Conservation (phyloP, 1,140 invertebrate species). For the Brachionus angularis region DNA sequence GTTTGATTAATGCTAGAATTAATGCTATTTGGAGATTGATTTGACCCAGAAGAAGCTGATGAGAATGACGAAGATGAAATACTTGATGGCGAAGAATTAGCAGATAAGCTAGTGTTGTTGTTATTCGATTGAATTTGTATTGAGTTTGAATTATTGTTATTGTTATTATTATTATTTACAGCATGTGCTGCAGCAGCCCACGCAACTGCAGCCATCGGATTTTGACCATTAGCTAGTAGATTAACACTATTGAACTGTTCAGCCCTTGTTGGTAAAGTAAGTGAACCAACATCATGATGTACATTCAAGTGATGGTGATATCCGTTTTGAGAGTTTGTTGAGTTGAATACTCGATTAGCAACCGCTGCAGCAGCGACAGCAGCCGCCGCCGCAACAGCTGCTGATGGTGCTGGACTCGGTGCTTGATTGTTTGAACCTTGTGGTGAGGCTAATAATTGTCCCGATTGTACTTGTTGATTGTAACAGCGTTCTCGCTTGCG, state of each 20-base stretch:
- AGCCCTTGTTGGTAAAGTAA: neutral
- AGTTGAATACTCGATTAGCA: slow-evolving; percentile 46
- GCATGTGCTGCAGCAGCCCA: slow-evolving; percentile 27
- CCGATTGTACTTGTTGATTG: neutral
- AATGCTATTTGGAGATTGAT: too few relatives aligned
- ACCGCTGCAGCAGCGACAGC: slow-evolving; percentile 50
- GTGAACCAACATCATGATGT: neutral
- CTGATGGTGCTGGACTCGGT: slow-evolving; percentile 48
- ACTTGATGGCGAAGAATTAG: too few relatives aligned
- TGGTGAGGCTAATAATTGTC: neutral
- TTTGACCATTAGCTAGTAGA: slow-evolving; percentile 23
- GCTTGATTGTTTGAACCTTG: slow-evolving; percentile 47
- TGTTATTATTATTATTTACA: too few relatives aligned
- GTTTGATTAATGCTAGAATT: too few relatives aligned
- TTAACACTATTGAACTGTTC: slow-evolving; percentile 36
- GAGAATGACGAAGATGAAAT: too few relatives aligned
- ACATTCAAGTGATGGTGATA: slow-evolving; percentile 18
- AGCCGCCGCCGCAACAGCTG: slow-evolving; percentile 47
- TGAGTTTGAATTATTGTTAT: too few relatives aligned
- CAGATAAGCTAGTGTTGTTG: too few relatives aligned
- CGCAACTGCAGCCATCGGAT: slow-evolving; percentile 22
- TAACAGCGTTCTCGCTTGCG: slow-evolving; percentile 65
- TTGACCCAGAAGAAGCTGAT: too few relatives aligned
- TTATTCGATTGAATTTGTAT: too few relatives aligned
- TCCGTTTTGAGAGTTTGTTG: neutral